These are phyloP conservation scores for Siphamia tubifer DNA, from an alignment of 2,113 vertebrate species.

Conservation along the genomic window DNA sequence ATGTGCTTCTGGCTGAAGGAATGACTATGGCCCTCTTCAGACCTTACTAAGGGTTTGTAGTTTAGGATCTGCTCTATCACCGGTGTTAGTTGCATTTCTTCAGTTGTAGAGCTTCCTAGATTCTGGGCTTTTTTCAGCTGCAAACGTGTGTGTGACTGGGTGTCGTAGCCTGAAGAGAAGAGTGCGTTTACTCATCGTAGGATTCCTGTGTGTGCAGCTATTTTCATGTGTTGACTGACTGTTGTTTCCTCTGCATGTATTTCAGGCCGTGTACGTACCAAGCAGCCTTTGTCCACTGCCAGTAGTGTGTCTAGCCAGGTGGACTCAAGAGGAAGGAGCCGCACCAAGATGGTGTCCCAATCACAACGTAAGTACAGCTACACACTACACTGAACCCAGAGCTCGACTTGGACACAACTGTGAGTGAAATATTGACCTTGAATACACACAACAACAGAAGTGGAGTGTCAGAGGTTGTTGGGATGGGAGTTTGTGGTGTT, in stretches of 20 bases:
- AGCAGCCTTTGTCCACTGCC: slow-evolving; percentile 84
- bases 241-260: neutral
- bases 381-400: neutral
- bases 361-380: slow-evolving; percentile 90
- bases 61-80: neutral
- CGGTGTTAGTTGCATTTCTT: slow-evolving; percentile 10
- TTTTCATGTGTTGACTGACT: slow-evolving; percentile 9
- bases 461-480: neutral
- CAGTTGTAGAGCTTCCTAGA: slow-evolving; percentile 23
- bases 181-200: neutral
- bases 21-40: too few relatives aligned
- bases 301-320: slow-evolving; percentile 83
- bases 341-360: slow-evolving; percentile 95
- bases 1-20: slow-evolving; percentile 10
- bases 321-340: slow-evolving; percentile 92
- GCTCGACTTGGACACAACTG: neutral
- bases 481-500: slow-evolving; percentile 4
- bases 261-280: slow-evolving; percentile 89
- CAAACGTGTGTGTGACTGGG: neutral
- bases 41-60: slow-evolving; percentile 8
- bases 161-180: neutral
- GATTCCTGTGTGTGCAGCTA: neutral
- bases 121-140: slow-evolving; percentile 13
- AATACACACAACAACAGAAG: neutral
- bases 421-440: neutral